Conservation (phyloP, 2,797 vertebrate genomes). For the Semotilus atromaculatus region DNA sequence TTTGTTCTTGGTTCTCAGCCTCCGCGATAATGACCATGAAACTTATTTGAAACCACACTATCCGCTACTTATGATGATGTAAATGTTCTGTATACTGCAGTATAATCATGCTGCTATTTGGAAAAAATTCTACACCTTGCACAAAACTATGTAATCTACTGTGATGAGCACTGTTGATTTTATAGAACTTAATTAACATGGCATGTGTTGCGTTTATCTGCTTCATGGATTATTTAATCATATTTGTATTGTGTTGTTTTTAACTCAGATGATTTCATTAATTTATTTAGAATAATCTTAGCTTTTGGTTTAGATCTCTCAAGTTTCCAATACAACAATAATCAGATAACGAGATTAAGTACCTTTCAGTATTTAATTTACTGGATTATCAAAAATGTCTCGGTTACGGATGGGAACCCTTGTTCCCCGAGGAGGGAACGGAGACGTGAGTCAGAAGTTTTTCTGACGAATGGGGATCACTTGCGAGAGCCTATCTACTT, state of each 20-base stretch:
- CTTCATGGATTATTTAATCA: not conserved
- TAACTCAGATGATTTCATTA: not conserved
- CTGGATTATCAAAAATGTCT: no score
- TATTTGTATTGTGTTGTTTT: not conserved
- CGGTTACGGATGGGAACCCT: no score
- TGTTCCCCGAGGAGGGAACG: no score
- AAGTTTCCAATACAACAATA: not conserved
- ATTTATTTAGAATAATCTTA: not conserved
- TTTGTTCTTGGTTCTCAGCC: not conserved
- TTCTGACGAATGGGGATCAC: no score
- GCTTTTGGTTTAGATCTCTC: not conserved
- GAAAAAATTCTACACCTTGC: not conserved
- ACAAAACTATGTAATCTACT: not conserved
- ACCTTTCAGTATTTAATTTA: no score
- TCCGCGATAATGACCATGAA: not conserved
- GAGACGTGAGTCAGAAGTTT: no score
- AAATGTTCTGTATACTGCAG: not conserved
- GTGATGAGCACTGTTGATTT: not conserved
- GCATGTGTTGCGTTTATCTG: no score
- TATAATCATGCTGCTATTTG: no score
- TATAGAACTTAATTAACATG: not conserved
- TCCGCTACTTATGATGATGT: not conserved
- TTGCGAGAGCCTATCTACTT: no score
- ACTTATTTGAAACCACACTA: not conserved
- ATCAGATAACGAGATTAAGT: not conserved